These are phyloP conservation scores for Aplochiton taeniatus DNA, from an alignment of 2,797 vertebrate species.

Conservation along the genomic window DNA sequence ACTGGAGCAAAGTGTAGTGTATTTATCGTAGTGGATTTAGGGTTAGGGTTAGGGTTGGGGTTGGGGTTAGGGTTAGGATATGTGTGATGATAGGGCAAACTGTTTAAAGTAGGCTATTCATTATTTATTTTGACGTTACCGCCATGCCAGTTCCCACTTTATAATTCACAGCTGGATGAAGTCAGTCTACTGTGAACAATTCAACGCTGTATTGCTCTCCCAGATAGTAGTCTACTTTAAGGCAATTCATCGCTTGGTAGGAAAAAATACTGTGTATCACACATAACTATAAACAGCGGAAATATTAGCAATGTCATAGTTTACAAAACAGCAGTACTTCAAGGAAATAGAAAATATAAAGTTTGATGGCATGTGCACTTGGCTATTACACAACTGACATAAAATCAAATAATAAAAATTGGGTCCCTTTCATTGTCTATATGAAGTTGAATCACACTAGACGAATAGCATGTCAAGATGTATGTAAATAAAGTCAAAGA, in stretches of 20 bases:
- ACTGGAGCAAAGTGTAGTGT: constrained; percentile 64
- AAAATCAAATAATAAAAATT: too few species aligned
- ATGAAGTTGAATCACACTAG: too few species aligned
- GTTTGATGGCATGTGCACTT: too few species aligned
- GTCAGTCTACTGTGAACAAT: constrained; percentile 1
- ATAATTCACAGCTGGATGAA: constrained; percentile 18
- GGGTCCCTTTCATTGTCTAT: too few species aligned
- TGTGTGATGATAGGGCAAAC: constrained; percentile 38
- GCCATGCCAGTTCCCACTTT: constrained; percentile 23
- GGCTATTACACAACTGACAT: too few species aligned
- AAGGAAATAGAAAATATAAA: too few species aligned
- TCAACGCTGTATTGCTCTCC: constrained; percentile 5
- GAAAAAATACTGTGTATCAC: not conserved
- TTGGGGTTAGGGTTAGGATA: too few species aligned
- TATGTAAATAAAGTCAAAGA: too few species aligned
- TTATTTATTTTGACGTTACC: constrained; percentile 27
- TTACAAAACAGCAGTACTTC: too few species aligned
- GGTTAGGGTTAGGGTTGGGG: too few species aligned
- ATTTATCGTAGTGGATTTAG: constrained; percentile 58
- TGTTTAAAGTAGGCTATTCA: constrained; percentile 40
- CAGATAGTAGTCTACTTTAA: not conserved
- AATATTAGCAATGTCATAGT: too few species aligned
- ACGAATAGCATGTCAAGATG: too few species aligned
- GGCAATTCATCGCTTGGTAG: not conserved
- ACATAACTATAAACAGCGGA: not conserved